These are phyloP conservation scores for Drosophila malerkotliana DNA, from an alignment of 1,140 invertebrate species.

Conservation along the genomic window DNA sequence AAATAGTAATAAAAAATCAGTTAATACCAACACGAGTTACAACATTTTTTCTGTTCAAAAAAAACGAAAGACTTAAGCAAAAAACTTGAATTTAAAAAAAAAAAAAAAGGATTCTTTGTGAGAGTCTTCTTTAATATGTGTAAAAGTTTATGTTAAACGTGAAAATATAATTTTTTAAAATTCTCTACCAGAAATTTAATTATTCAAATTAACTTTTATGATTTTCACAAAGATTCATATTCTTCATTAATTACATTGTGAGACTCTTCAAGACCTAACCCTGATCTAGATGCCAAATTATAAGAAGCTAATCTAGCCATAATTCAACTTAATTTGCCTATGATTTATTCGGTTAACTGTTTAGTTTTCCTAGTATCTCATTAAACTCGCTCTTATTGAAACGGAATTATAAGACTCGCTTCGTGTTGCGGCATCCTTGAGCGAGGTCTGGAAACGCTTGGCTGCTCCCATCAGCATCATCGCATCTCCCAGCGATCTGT, in stretches of 20 bases:
- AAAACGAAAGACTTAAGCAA: slow-evolving; percentile 69
- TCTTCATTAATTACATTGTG: neutral
- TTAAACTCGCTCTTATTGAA: slow-evolving; percentile 44
- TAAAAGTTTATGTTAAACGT: no score
- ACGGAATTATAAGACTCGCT: slow-evolving; percentile 39
- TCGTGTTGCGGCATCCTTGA: slow-evolving; percentile 62
- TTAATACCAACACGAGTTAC: neutral
- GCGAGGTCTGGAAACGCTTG: slow-evolving; percentile 56
- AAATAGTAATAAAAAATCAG: slow-evolving; percentile 2
- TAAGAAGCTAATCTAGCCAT: slow-evolving; percentile 2
- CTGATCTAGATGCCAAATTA: slow-evolving; percentile 17
- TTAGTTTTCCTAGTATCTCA: slow-evolving; percentile 18
- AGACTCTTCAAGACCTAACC: slow-evolving; percentile 6
- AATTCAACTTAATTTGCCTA: slow-evolving; percentile 1
- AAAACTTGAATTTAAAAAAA: slow-evolving; percentile 50
- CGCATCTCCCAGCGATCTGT: slow-evolving; percentile 32
- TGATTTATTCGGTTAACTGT: slow-evolving; percentile 21
- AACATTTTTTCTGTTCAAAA: neutral
- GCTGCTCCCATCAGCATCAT: slow-evolving; percentile 36
- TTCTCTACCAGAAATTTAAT: no score
- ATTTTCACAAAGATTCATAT: no score
- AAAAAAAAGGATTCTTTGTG: neutral
- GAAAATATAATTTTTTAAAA: no score
- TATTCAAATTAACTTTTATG: no score
- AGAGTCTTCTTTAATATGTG: no score